phyloP scores from a whole-genome alignment of 2,113 vertebrate species.

The Marmota monax region DNA sequence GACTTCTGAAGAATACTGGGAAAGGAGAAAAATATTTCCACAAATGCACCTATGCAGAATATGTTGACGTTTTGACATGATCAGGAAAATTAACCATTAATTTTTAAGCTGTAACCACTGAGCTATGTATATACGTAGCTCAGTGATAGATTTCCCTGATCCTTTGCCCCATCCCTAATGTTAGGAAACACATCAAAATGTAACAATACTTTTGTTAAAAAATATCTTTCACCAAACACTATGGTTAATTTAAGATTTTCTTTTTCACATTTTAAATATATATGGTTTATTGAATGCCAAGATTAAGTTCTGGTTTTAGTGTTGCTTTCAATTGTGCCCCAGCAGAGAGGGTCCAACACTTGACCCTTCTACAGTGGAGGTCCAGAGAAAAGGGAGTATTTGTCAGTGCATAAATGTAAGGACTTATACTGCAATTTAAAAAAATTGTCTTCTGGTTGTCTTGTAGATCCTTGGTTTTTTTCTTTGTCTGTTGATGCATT shows the following conservation, averaged over 20 bases:
- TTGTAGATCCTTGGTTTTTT: no score
- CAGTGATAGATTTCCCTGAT: neutral
- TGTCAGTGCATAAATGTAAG: neutral
- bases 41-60: neutral
- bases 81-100: neutral
- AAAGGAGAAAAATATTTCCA: slow-evolving; percentile 30
- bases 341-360: neutral
- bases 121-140: neutral
- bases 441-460: no score
- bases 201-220: slow-evolving; percentile 19
- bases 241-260: slow-evolving; percentile 36
- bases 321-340: neutral
- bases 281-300: no score
- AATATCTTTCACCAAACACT: neutral
- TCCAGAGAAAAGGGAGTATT: neutral
- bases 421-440: no score
- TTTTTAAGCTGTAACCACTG: slow-evolving; percentile 1
- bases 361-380: neutral
- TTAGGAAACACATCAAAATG: slow-evolving; percentile 50
- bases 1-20: neutral
- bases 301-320: neutral
- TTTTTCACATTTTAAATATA: no score
- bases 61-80: slow-evolving; percentile 44
- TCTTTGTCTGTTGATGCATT: no score
- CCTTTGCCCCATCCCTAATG: neutral